Base-by-base conservation (phyloP, 2,113 vertebrate genomes). In the Thunnus maccoyii region DNA sequence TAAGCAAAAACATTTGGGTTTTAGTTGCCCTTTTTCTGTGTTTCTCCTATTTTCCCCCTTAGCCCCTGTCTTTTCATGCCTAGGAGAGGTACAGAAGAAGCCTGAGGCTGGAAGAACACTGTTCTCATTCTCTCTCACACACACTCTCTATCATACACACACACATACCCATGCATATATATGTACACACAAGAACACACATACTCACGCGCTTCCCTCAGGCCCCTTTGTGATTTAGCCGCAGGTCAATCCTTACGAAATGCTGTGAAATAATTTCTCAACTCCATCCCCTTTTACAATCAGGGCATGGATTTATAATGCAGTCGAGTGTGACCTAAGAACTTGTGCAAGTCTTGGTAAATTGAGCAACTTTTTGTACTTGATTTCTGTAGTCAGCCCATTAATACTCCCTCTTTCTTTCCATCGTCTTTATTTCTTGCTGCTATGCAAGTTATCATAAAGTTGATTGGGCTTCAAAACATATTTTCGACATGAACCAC, bases 221-320 rank as follows among this genome's bases (percentile, higher is more conserved):
- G 84, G 88, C 67, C 77, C 9, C 58, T 62, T 78, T 78, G 78
- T 41, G 25, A 76, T 86, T 78, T 76, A 78, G 86, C 87, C 46
- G 76, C 85, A 82, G 91, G 92, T 92, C 86, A 83, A 69, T 80
- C 62, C 88, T 92, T 90, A 90, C 66, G 93, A 91, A 94, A 94
- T 15, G 1, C 76, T 41, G 54, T 89, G 93, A 89, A 92, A 94
- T 91, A 3, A 87, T 90, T 85, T 91, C 87, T 80, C 72, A 78
- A 74, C 80, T 56, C 85, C 50, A 48, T 79, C 68, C 64, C 78
- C n/a, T 80, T 91, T 88, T 66, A 86, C 47, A 52, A 78, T 82
- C 77, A 57, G 55, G 46, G 64, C 65, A 32, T 66, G 47, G n/a
- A 82, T 88, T 87, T 76, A 60, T 76, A 83, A 78, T 52, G 44